Evolutionary conservation across 2,113 vertebrate species (phyloP), one percentile per base, ranked within the genome.

Genomic region (Apteryx owenii): DNA sequence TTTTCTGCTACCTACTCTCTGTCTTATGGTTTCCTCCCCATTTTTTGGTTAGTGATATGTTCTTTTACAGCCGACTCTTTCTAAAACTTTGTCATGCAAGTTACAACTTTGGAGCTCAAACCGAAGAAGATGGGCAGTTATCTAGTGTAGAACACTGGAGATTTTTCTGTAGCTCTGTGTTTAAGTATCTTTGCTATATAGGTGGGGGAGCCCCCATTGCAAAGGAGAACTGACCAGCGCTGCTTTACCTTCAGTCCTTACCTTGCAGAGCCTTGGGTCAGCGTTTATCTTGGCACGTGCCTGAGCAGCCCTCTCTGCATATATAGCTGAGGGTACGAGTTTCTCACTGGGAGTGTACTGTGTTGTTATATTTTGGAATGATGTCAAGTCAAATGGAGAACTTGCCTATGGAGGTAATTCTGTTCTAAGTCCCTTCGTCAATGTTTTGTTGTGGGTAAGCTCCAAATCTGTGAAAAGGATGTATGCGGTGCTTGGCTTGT

Each of bases 241-340:
- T 60, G 0, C 0, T 1, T 5, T 7, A 10, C 73, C 62, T 16
- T 7, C 2, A 14, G n/a, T 75, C 44, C 7, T 82, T 3, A 5
- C 3, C 0, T 1, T 31, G 33, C 50, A 44, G 71, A 36, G 36
- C 1, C 17, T 48, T 22, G 18, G 33, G 9, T 26, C 38, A 0
- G 3, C 19, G 19, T 12, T 69, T 69, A 46, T 65, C 36, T 44
- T 78, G 22, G 19, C 7, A 0, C 4, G n/a, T 26, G 54, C 3
- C 53, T 79, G 38, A 58, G 54, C 54, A 58, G 54, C 29, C 44
- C 20, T n/a, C 31, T 70, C 68, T 70, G 33, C 14, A n/a, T 17
- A 14, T 20, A 31, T 31, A 50, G 46, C 31, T n/a, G 46, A 31
- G 31, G 48, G 44, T 31, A 25, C 22, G 23, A 33, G 13, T 50